These are phyloP conservation scores for Aviceda subcristata DNA, from an alignment of 2,113 vertebrate genomes.

Conservation along the genomic window DNA sequence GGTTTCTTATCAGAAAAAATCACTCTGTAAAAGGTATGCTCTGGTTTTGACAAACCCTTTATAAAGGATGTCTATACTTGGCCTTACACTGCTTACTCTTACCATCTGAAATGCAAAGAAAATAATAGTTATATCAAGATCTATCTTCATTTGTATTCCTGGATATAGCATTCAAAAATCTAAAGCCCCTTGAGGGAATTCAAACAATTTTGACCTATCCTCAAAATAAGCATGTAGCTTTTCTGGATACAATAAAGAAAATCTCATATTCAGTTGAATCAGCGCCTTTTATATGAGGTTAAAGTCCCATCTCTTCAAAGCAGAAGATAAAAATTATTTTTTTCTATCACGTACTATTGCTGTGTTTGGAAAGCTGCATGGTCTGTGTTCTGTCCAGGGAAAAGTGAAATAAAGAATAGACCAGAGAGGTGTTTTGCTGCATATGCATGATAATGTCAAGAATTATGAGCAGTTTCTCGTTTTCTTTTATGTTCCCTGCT, in stretches of 20 bases:
- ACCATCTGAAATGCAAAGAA: neutral
- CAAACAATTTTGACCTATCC: neutral
- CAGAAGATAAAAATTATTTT: neutral
- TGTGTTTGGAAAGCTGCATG: neutral
- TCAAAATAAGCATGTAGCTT: neutral
- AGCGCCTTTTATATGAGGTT: slow-evolving; percentile 18
- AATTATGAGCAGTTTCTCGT: neutral
- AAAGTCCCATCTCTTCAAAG: slow-evolving; percentile 13
- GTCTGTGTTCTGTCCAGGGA: neutral
- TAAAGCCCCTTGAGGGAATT: neutral
- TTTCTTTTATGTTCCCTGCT: neutral
- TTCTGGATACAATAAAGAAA: neutral
- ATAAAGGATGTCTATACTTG: neutral
- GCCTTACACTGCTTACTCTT: neutral
- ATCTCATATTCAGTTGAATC: neutral
- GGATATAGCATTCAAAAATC: neutral
- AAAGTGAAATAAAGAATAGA: neutral
- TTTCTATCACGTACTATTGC: neutral
- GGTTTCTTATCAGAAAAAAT: neutral
- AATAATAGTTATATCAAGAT: neutral
- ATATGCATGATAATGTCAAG: neutral
- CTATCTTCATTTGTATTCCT: neutral
- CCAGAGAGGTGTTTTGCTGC: neutral
- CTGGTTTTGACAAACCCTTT: neutral
- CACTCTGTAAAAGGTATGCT: neutral